Conservation (phyloP, 2,888 invertebrate species). For the Sussaba pulchella region DNA sequence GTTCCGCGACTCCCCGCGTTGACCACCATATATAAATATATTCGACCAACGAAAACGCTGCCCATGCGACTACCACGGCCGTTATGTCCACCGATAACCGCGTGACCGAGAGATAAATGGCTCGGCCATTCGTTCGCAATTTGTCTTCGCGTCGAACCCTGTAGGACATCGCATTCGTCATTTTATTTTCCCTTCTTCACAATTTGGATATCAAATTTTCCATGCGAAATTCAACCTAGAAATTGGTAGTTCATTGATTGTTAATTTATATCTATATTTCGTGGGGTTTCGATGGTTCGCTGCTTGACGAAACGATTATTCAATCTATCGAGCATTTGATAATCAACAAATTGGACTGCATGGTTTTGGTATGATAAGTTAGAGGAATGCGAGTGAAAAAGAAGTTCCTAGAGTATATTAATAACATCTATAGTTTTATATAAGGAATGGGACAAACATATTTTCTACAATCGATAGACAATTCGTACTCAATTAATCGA, state of each 20-base stretch:
- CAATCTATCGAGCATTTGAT: too few relatives aligned
- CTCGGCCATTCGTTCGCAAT: slow-evolving; percentile 56
- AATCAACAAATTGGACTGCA: too few relatives aligned
- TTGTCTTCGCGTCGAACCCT: slow-evolving; percentile 52
- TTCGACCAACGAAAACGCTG: slow-evolving; percentile 40
- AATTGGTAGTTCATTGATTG: not conserved
- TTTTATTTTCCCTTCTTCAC: not conserved
- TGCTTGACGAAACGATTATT: too few relatives aligned
- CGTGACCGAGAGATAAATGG: slow-evolving; percentile 49
- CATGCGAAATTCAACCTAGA: not conserved
- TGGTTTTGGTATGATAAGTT: too few relatives aligned
- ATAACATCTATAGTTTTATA: too few relatives aligned
- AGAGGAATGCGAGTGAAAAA: too few relatives aligned
- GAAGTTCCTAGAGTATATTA: too few relatives aligned
- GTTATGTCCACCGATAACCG: slow-evolving; percentile 40
- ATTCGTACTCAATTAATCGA: too few relatives aligned
- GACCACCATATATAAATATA: slow-evolving; percentile 14
- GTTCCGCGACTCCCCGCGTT: slow-evolving; percentile 61
- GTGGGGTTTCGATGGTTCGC: too few relatives aligned
- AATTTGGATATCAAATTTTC: slow-evolving; percentile 6
- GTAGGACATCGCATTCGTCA: slow-evolving; percentile 3
- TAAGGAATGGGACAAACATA: too few relatives aligned
- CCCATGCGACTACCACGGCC: slow-evolving; percentile 46
- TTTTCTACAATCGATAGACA: too few relatives aligned
- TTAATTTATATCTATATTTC: too few relatives aligned